Percentiles rank a stretch among this genome's conserved stretches.
Evolutionary conservation across 2,888 invertebrate species (phyloP).

Genomic region (Sabatieria punctata): DNA sequence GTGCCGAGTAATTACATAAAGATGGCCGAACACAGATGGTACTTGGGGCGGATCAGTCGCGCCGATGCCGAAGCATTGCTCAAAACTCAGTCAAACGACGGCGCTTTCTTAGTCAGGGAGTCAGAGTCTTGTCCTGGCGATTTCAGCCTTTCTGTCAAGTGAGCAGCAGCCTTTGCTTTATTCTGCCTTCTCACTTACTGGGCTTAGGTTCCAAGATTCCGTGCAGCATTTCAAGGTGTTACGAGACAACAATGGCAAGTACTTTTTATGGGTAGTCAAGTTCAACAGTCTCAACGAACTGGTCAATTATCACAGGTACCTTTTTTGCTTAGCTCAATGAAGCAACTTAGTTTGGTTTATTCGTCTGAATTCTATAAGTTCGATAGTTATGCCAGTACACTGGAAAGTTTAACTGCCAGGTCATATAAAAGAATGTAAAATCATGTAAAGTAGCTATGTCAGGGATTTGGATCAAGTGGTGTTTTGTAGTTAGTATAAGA

Average conservation of each 20-base stretch:
- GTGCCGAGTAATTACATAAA: slow-evolving; percentile 99
- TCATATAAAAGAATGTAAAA: too few relatives aligned
- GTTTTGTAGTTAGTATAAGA: too few relatives aligned
- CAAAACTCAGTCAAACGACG: slow-evolving; percentile 82
- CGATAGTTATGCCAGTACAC: too few relatives aligned
- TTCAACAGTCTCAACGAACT: slow-evolving; percentile 96
- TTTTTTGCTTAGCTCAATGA: too few relatives aligned
- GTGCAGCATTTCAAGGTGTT: slow-evolving; percentile 95
- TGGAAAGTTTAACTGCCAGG: too few relatives aligned
- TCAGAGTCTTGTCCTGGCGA: slow-evolving; percentile 99
- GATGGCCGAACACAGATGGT: slow-evolving; percentile 80
- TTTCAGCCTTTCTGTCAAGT: slow-evolving; percentile 98
- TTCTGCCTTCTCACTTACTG: slow-evolving; percentile 11
- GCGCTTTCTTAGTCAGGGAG: slow-evolving; percentile 93
- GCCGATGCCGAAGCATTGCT: slow-evolving; percentile 84
- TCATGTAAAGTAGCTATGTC: too few relatives aligned
- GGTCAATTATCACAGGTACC: slow-evolving; percentile 69
- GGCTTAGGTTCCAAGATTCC: slow-evolving; percentile 81
- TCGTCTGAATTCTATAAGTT: too few relatives aligned
- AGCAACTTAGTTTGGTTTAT: too few relatives aligned
- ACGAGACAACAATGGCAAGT: slow-evolving; percentile 89
- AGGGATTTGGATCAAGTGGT: too few relatives aligned
- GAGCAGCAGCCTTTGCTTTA: too few relatives aligned
- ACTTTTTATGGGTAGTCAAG: slow-evolving; percentile 98
- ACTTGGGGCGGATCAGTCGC: slow-evolving; percentile 89